Evolutionary conservation across 2,888 invertebrate species (phyloP), one percentile per base, ranked within the genome.

Genomic region (Ophraella communa): DNA sequence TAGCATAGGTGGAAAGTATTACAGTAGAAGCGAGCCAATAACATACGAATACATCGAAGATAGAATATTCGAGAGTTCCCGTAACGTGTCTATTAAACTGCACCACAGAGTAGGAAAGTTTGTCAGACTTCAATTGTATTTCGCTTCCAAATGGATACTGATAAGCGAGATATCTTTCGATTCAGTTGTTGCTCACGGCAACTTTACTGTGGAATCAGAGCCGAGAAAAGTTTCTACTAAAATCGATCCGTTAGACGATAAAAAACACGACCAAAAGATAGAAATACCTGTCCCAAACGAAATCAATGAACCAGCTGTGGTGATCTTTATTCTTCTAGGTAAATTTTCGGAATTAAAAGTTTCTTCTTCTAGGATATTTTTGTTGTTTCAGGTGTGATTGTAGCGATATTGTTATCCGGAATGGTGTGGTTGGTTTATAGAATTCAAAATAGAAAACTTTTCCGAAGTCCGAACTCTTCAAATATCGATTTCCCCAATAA

Each of bases 121-220:
- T 84, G 91, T 95, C 64, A 92, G 91, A 78, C 83, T 92, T 70
- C 87, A 91, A 75, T 85, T 95, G 58, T 87, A 87, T 73, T 95
- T 95, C 80, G 91, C 93, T 3, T 88, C 92, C 7, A 87, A 90
- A 69, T 96, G 96, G 95, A 90, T 96, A 74, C 89, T 96, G 83
- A 88, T 96, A 77, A 94, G 94, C 81, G 96, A 96, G 83, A 87
- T 96, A 69, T 89, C 91, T 61, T 96, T 96, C 79, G 91, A 91
- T 76, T 95, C 95, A 84, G 89, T 88, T 64, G 84, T 89, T 30
- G 89, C 89, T 0, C 89, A 89, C 79, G 90, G 90, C 10, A 93
- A 93, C 82, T 90, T 92, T 82, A 88, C 89, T 1, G 84, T 86
- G 3, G 93, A 93, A 77, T 85, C 85, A 42, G 83, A 86, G 17